These are phyloP conservation scores for Drosophila arizonae DNA, from an alignment of 1,140 invertebrate genomes.

Conservation along the genomic window DNA sequence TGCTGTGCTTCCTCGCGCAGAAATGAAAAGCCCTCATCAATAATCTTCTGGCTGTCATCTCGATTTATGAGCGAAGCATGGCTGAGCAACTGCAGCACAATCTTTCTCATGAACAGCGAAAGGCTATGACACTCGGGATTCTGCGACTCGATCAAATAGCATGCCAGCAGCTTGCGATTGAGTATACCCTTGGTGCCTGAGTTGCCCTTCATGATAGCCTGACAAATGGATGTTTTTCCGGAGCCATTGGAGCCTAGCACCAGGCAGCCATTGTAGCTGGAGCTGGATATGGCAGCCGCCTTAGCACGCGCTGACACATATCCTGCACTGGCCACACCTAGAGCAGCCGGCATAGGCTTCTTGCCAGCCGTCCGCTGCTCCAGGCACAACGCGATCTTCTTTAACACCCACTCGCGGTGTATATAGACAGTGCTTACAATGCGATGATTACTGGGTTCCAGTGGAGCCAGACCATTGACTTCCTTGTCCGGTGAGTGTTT, in stretches of 20 bases:
- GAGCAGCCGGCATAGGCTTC: conserved; percentile 62
- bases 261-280: conserved; percentile 79
- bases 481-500: conserved; percentile 80
- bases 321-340: conserved; percentile 55
- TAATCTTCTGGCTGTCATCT: conserved; percentile 73
- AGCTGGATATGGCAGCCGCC: conserved; percentile 72
- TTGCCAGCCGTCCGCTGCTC: conserved; percentile 88
- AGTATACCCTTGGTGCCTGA: conserved; percentile 84
- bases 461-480: conserved; percentile 66
- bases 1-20: conserved; percentile 74
- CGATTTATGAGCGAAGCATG: conserved; percentile 84
- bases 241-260: conserved; percentile 86
- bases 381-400: conserved; percentile 95
- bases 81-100: conserved; percentile 91
- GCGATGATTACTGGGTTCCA: conserved; percentile 40
- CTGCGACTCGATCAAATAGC: conserved; percentile 89
- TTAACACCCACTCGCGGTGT: conserved; percentile 95
- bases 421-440: conserved; percentile 73
- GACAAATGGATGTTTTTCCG: conserved; percentile 92
- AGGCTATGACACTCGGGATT: conserved; percentile 86
- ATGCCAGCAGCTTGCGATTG: conserved; percentile 89
- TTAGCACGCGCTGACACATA: conserved; percentile 71
- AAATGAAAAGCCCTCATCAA: conserved; percentile 78
- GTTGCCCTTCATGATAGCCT: conserved; percentile 82
- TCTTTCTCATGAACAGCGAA: conserved; percentile 91